Evolutionary conservation across 2,888 invertebrate genomes (phyloP), one percentile per base, ranked within the genome.

Genomic region (Hermaeophaga mercurialis): DNA sequence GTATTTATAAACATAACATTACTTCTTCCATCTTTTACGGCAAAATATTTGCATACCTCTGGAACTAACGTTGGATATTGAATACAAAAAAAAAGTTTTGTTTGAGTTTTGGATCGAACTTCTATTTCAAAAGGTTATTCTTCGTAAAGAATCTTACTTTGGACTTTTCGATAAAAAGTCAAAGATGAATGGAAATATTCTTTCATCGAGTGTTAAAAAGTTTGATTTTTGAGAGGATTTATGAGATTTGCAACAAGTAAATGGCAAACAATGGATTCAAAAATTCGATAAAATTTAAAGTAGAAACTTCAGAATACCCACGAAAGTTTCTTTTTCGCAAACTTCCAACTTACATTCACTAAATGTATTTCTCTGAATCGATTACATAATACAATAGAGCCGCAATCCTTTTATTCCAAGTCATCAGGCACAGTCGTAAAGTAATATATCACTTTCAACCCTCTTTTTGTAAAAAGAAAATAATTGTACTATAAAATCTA

Each of bases 141-240:
- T 19, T 50, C 41, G 28, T 24, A 50, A 41, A 39, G 49, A 19
- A 38, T 14, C 31, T 28, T 49, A 49, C 39, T 49, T 26, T 24
- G 18, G 28, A 50, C 12, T 50, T 50, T 41, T 50, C 41, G 41
- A 50, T 41, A 28, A 50, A 45, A 45, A 50, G 31, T 28, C 26
- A 41, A 41, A 50, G 41, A 50, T 50, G 50, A 50, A 50, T 41
- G 41, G 41, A 50, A 50, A 39, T 50, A 49, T 49, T 41, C 49
- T 49, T 49, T 49, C 28, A 39, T 49, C 31, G 19, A 50, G 50
- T 41, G 41, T 33, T 49, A 28, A 50, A 49, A 50, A 50, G 33
- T 39, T 41, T 31, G 31, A 41, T 41, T 50, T 50, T 50, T 39
- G 36, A 41, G 22, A 34, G 41, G 41, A 50, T 41, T 50, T 41